Conservation (phyloP, 2,888 invertebrate genomes). For the Phymatocera aterrima region DNA sequence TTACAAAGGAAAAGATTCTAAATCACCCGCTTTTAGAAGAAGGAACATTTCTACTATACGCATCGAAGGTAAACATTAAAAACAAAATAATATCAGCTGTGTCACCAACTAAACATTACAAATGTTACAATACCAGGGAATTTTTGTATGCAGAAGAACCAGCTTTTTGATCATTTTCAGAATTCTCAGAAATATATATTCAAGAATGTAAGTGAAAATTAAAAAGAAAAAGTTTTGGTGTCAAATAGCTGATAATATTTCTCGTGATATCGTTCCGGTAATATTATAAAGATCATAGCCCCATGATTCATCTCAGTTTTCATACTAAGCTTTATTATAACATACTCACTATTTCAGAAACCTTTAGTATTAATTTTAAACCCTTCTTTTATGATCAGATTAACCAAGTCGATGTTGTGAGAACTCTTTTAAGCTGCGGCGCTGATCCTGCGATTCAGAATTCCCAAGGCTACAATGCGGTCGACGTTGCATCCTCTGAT, state of each 20-base stretch:
- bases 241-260: too few relatives aligned
- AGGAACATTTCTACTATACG: slow-evolving; percentile 77
- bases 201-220: too few relatives aligned
- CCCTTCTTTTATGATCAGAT: slow-evolving; percentile 68
- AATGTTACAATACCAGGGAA: too few relatives aligned
- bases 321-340: neutral
- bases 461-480: slow-evolving; percentile 76
- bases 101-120: too few relatives aligned
- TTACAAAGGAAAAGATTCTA: slow-evolving; percentile 74
- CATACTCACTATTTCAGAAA: too few relatives aligned
- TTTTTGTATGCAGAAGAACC: too few relatives aligned
- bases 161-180: too few relatives aligned
- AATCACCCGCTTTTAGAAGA: slow-evolving; percentile 75
- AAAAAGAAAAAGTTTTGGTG: too few relatives aligned
- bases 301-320: neutral
- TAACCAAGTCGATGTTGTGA: slow-evolving; percentile 77
- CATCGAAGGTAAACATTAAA: slow-evolving; percentile 78
- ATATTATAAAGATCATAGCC: too few relatives aligned
- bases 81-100: too few relatives aligned
- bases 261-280: too few relatives aligned
- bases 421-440: slow-evolving; percentile 78
- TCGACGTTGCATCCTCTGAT: slow-evolving; percentile 76
- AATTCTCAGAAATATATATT: too few relatives aligned
- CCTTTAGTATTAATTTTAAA: slow-evolving; percentile 7
- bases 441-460: slow-evolving; percentile 79